Conservation (phyloP, 2,113 vertebrate genomes). For the Sciurus niger region DNA sequence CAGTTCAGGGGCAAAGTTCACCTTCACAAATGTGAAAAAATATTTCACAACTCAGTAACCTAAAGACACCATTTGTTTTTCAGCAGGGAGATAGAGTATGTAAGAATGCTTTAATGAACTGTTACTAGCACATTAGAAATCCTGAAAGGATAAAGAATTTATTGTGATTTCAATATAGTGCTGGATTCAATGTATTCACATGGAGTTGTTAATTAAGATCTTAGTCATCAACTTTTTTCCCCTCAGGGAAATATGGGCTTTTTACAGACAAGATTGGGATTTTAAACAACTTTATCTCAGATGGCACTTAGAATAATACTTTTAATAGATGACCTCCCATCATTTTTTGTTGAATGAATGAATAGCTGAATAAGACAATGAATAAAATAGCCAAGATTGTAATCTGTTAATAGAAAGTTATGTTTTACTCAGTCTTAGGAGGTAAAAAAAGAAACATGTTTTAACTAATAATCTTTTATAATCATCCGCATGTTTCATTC, state of each 20-base stretch:
- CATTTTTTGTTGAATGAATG: neutral
- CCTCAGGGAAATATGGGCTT: neutral
- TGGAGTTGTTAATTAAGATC: neutral
- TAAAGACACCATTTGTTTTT: neutral
- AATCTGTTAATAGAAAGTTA: neutral
- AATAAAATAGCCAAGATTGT: neutral
- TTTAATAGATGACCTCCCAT: neutral
- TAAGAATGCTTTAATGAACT: neutral
- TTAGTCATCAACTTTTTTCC: neutral
- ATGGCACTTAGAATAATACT: neutral
- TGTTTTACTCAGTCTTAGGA: neutral
- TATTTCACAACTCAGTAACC: slow-evolving; percentile 69
- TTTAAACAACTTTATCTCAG: neutral
- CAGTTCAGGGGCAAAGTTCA: slow-evolving; percentile 58
- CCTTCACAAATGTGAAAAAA: slow-evolving; percentile 69
- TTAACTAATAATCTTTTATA: neutral
- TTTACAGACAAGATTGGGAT: neutral
- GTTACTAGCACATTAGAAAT: neutral
- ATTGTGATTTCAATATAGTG: neutral
- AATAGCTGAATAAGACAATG: neutral
- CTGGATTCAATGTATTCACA: neutral
- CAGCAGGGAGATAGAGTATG: neutral
- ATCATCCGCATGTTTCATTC: neutral
- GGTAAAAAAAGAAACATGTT: neutral
- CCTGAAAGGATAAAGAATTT: neutral